phyloP scores from a whole-genome alignment of 37 sponge, comb jelly and placozoan genomes.

The Crambe crambe region DNA sequence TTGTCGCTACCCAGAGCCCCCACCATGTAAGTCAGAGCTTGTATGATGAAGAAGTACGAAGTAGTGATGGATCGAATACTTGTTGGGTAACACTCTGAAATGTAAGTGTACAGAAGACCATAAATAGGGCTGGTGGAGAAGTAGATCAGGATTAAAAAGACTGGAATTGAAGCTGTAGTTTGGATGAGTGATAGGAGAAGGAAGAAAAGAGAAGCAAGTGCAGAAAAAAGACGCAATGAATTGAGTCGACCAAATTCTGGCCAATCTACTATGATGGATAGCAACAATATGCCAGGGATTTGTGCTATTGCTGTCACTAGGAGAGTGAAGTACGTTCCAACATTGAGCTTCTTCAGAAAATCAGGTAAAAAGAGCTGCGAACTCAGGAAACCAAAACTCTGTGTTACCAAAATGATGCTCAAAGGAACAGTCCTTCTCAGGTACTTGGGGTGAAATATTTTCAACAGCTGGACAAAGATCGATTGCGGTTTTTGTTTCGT shows the following conservation, averaged over 20 bases:
- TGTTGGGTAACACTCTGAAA: constrained; percentile 67
- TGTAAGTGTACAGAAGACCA: constrained; percentile 48
- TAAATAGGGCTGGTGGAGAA: constrained; percentile 43
- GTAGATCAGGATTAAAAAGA: constrained; percentile 46
- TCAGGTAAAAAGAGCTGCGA: constrained; percentile 41
- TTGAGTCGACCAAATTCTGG: constrained; percentile 55
- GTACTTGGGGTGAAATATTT: constrained; percentile 41
- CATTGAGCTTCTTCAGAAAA: constrained; percentile 11
- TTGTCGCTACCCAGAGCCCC: too few relatives aligned
- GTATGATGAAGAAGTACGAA: background rate
- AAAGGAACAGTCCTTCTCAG: constrained; percentile 30
- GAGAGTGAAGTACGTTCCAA: constrained; percentile 40
- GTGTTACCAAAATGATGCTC: constrained; percentile 1
- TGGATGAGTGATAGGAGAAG: constrained; percentile 39
- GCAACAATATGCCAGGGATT: constrained; percentile 59
- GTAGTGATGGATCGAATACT: constrained; percentile 14
- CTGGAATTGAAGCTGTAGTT: constrained; percentile 24
- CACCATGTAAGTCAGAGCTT: background rate
- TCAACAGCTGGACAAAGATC: background rate
- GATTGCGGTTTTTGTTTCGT: background rate
- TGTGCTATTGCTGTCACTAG: constrained; percentile 42
- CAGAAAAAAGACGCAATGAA: constrained; percentile 37
- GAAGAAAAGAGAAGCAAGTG: constrained; percentile 14
- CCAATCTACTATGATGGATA: constrained; percentile 70
- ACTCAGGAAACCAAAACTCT: constrained; percentile 17